These are phyloP conservation scores for Schizopygopsis pylzovi DNA, from an alignment of 2,797 vertebrate species.

Conservation along the genomic window DNA sequence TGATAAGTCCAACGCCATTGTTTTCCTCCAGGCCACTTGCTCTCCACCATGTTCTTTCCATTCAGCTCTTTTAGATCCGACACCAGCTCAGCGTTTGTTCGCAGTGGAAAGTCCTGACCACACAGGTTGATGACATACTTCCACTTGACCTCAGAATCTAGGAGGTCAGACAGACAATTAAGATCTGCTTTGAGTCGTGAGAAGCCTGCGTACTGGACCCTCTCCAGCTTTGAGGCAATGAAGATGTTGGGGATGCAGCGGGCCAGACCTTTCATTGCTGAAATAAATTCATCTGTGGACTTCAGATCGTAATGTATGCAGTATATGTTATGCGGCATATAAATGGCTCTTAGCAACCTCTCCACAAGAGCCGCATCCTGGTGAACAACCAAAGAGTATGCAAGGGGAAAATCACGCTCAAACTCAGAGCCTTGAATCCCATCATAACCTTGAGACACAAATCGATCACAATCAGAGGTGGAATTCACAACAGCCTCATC, in stretches of 20 bases:
- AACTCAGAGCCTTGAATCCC: constrained; percentile 67
- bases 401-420: constrained; percentile 84
- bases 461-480: constrained; percentile 60
- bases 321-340: constrained; percentile 86
- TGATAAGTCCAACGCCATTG: constrained; percentile 82
- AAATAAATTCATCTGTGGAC: constrained; percentile 80
- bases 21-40: constrained; percentile 82
- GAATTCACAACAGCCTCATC: constrained; percentile 62
- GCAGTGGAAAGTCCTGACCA: constrained; percentile 92
- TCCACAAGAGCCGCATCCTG: constrained; percentile 86
- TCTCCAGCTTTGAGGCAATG: constrained; percentile 86
- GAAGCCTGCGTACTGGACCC: constrained; percentile 87
- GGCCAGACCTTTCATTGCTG: constrained; percentile 83
- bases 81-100: constrained; percentile 85
- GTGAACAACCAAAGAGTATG: constrained; percentile 90
- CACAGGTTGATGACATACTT: constrained; percentile 91
- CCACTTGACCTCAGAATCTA: constrained; percentile 82
- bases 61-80: constrained; percentile 82
- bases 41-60: constrained; percentile 89
- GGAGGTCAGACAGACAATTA: constrained; percentile 88
- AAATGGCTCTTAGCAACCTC: constrained; percentile 86
- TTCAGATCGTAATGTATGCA: constrained; percentile 92
- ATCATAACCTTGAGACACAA: constrained; percentile 64
- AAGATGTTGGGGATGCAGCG: constrained; percentile 87
- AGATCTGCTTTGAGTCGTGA: constrained; percentile 89